Base-by-base conservation (phyloP, 2,888 invertebrate species). In the Polymixis flavicincta region DNA sequence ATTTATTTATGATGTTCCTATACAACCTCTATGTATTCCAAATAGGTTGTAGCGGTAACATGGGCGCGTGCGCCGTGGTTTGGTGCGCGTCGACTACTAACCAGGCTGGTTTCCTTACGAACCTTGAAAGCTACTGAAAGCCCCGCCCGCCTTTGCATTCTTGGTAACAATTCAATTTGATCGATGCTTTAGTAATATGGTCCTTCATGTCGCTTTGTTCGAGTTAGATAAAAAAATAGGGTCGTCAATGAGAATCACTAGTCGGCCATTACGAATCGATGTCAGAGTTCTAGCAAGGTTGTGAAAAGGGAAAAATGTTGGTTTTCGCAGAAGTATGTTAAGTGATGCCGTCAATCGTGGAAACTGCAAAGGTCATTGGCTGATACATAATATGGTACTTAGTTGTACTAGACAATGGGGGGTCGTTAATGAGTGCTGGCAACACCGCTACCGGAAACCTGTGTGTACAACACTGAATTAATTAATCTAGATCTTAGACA, bases 101-200 rank as follows among this genome's bases (percentile, higher is more conserved):
- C 83, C 83, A 71, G 64, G 78, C 87, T 87, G 86, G 85, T 85
- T 83, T 89, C 88, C 89, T 86, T 86, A 85, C 91, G 87, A 93
- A 91, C 95, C 95, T 94, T 94, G 95, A 94, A 95, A 93, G 93
- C 94, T 95, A 91, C 93, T 93, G 94, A 93, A 94, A 94, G 93
- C 92, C 91, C 90, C 91, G 88, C 90, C 92, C 91, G 92, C 91
- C 91, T 91, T 89, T 82, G 89, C 92, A 92, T 91, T 90, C 92
- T 88, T 89, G 83, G 74, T 84, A 85, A 85, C 77, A 78, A 82
- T 79, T 79, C 83, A 89, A 90, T 90, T 87, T 86, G 87, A 87
- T 87, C 87, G 88, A 85, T 79, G 82, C 71, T 82, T 87, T 85
- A 87, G 71, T 83, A 80, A 71, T 85, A 83, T 72, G 74, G 63